Percentiles rank a stretch among this genome's conserved stretches.
Conservation (phyloP, 2,888 invertebrate genomes). For the Panorpa germanica region DNA sequence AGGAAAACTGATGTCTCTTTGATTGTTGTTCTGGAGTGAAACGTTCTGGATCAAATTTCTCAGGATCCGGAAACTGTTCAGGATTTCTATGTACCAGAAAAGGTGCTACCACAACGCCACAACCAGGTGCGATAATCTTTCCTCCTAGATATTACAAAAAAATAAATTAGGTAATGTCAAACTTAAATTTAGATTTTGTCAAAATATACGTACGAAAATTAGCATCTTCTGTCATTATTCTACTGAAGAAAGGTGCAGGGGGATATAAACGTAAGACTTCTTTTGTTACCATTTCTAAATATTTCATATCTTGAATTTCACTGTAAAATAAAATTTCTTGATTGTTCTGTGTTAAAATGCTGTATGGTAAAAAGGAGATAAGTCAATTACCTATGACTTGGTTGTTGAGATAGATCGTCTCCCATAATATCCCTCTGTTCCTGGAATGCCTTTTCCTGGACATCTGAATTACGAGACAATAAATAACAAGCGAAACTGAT, state of each 20-base stretch:
- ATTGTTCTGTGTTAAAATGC: background rate
- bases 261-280: slow-evolving; percentile 12
- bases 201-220: slow-evolving; percentile 11
- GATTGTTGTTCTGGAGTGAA: slow-evolving; percentile 10
- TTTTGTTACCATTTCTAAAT: slow-evolving; percentile 12
- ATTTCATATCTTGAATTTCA: slow-evolving; percentile 12
- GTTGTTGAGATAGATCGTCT: slow-evolving; percentile 5
- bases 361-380: too few species aligned
- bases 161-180: too few species aligned
- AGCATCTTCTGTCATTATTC: slow-evolving; percentile 11
- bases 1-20: slow-evolving; percentile 11
- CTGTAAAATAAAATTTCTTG: slow-evolving; percentile 7
- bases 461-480: slow-evolving; percentile 11
- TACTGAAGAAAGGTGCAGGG: slow-evolving; percentile 12
- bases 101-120: too few species aligned
- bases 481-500: slow-evolving; percentile 12
- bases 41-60: slow-evolving; percentile 12
- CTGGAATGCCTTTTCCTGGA: slow-evolving; percentile 12
- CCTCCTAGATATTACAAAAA: too few species aligned
- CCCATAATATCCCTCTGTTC: slow-evolving; percentile 11
- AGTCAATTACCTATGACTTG: slow-evolving; percentile 8
- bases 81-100: slow-evolving; percentile 10
- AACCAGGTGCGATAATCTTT: too few species aligned
- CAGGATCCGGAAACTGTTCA: slow-evolving; percentile 10
- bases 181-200: too few species aligned